A percentile compares a stretch with the other conserved stretches of the same genome.
Evolutionary conservation across 2,113 vertebrate species (phyloP).

Genomic region (Rhizomys pruinosus): DNA sequence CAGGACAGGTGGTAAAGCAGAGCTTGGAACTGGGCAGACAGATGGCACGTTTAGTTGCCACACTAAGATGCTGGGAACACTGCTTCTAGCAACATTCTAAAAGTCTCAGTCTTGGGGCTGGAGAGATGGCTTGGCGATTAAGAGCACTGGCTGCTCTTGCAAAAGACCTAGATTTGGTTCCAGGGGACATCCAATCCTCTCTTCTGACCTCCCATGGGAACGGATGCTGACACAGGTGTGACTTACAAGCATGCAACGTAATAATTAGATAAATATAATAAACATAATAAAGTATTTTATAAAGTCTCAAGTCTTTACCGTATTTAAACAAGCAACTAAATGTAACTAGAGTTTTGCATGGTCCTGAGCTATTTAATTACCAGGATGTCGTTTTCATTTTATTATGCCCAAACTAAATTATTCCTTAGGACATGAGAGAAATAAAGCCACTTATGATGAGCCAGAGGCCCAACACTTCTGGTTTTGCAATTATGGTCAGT

Average conservation of each 20-base stretch:
- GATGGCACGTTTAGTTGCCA: not conserved
- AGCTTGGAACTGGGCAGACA: not conserved
- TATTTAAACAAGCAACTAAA: slow-evolving; percentile 1
- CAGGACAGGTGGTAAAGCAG: not conserved
- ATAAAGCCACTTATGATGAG: not conserved
- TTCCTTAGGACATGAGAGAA: not conserved
- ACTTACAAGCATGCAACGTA: too few species aligned
- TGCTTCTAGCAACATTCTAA: not conserved
- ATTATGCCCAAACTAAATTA: not conserved
- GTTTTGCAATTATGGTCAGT: not conserved
- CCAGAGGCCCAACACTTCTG: not conserved
- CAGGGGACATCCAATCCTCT: too few species aligned
- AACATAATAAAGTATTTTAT: too few species aligned
- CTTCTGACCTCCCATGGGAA: too few species aligned
- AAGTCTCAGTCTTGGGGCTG: not conserved
- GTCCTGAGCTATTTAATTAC: not conserved
- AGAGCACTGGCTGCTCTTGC: too few species aligned
- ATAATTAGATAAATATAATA: too few species aligned
- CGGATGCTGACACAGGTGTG: too few species aligned
- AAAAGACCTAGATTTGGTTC: too few species aligned
- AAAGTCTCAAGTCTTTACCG: not conserved
- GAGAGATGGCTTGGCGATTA: too few species aligned
- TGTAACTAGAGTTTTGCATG: not conserved
- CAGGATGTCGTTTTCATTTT: not conserved
- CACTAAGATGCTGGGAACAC: too few species aligned